phyloP scores from a whole-genome alignment of 2,888 invertebrate genomes.

The Euphydryas editha region DNA sequence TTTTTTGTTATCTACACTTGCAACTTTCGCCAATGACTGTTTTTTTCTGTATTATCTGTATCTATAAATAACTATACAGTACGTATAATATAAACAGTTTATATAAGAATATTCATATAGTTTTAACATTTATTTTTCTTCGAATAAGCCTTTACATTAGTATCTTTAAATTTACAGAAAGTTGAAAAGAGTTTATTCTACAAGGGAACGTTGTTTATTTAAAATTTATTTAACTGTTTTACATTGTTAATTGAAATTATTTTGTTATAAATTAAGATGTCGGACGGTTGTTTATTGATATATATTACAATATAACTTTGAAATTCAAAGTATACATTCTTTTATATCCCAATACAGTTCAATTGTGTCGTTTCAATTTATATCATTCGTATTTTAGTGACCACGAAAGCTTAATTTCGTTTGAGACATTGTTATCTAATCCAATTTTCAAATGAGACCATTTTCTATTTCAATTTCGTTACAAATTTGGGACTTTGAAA shows the following conservation, averaged over 20 bases:
- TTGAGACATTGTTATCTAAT: conserved; percentile 25
- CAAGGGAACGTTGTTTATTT: too few relatives aligned
- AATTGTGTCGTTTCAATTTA: conserved; percentile 17
- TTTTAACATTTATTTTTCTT: too few relatives aligned
- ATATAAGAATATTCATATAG: too few relatives aligned
- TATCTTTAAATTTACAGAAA: too few relatives aligned
- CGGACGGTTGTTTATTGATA: neutral
- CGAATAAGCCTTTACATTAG: too few relatives aligned
- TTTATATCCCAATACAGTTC: conserved; percentile 10
- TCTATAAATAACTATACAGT: too few relatives aligned
- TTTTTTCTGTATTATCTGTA: too few relatives aligned
- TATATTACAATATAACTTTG: neutral
- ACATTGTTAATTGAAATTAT: neutral
- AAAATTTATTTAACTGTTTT: too few relatives aligned
- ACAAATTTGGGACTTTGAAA: conserved; percentile 16
- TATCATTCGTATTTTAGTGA: conserved; percentile 20
- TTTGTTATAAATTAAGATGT: neutral
- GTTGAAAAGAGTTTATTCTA: too few relatives aligned
- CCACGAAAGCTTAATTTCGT: conserved; percentile 25
- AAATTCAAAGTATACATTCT: neutral
- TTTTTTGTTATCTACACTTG: too few relatives aligned
- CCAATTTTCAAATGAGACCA: conserved; percentile 17
- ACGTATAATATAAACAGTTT: too few relatives aligned
- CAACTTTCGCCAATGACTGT: too few relatives aligned
- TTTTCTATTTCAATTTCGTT: conserved; percentile 11